Evolutionary conservation across 2,888 invertebrate genomes (phyloP), one percentile per base, ranked within the genome.

Genomic region (Pseudococcus jackbeardsleyi): DNA sequence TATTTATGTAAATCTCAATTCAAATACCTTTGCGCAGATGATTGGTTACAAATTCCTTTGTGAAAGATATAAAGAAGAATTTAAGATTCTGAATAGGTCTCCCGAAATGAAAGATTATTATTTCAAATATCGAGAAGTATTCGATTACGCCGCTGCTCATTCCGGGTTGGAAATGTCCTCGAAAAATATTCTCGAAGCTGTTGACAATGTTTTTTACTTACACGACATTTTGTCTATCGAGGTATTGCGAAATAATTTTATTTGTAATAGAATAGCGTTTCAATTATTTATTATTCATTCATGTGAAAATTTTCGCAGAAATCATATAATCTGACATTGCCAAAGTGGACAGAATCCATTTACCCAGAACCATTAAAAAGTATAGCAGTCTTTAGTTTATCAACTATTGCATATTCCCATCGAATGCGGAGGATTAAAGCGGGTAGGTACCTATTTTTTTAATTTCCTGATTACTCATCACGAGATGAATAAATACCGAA

Each of bases 91-190:
- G 1, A 86, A 86, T 19, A 72, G 42, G 68, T 86, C 86, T 12
- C 86, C 86, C 6, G 86, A 86, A 68, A 42, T 86, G 54, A 6
- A 17, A 8, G 86, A 68, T 33, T 86, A 59, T 46, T 86, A 72
- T 46, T 8, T n/a, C 2, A 72, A 68, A 42, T 72, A 86, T 46
- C 19, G 4, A 42, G 19, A 22, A n/a, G 8, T 72, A 33, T 42
- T 86, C 46, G 15, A 86, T 12, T 86, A 72, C 19, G 46, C n/a
- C 11, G 46, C 42, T 4, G 15, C n/a, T 7, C 68, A 46, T 86
- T 33, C 86, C 17, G 86, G 86, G 3, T 3, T 72, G 0, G 48
- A 39, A 8, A 42, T 86, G 72, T 46, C 72, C 6, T 59, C 68
- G 12, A 22, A 72, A 6, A 46, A 86, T 72, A 39, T 86, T 5